Evolutionary conservation across 1,140 invertebrate genomes (phyloP), one percentile per base, ranked within the genome.

Genomic region (Drosophila sproati): DNA sequence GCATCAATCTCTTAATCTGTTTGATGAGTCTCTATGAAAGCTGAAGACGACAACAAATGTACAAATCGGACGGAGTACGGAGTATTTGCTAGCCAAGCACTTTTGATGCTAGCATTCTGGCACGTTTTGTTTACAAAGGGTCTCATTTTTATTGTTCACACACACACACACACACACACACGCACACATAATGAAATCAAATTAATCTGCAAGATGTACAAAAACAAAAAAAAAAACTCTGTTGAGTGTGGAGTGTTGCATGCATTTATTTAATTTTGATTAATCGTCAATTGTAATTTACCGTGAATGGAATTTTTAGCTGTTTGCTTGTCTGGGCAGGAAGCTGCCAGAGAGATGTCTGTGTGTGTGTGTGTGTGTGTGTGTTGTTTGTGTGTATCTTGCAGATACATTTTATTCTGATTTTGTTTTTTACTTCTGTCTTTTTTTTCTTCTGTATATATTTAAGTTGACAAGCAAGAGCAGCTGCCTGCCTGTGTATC

Each of bases 321-420:
- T 57, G 20, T 28, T 29, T 29, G 0, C 7, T 7, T 5, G 10
- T 3, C 43, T 45, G 4, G 56, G 29, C 67, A 70, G 67, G 67
- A 70, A 70, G 39, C 67, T 35, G 57, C 7, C 39, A 35, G 20
- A 47, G 2, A 29, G 3, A 59, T 60, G 35, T n/a, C n/a, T n/a
- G n/a, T n/a, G n/a, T n/a, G n/a, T n/a, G n/a, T 45, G n/a, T 28
- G 35, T 59, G 32, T 59, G 39, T 20, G 20, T 20, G 0, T 0
- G 0, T 20, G 20, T 1, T 78, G 68, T 66, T 12, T 81, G 72
- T 77, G 68, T 70, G 73, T 74, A 66, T 73, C 69, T 83, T 83
- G 73, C 81, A 77, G 81, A 70, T 70, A 70, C 67, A 54, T 62
- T 54, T 60, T 31, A 69, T n/a, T 52, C 41, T 35, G 51, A 35